phyloP scores from a whole-genome alignment of 1,140 invertebrate species.

The Drosophila takahashii region DNA sequence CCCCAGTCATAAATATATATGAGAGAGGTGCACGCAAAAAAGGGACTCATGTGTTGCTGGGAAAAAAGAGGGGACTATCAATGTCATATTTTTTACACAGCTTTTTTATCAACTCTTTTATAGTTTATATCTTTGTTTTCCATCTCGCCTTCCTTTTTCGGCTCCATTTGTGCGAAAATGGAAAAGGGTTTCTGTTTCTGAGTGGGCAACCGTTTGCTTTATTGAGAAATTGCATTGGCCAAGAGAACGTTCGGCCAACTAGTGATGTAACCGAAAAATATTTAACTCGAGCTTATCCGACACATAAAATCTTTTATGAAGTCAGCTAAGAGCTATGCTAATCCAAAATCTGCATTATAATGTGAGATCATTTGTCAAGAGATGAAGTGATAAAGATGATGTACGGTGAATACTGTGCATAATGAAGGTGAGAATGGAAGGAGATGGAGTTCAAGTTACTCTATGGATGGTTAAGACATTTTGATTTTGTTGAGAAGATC shows the following conservation, averaged over 20 bases:
- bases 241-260: constrained; percentile 15
- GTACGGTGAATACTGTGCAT: constrained; percentile 23
- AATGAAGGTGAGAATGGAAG: constrained; percentile 29
- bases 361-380: constrained; percentile 52
- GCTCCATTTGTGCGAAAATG: constrained; percentile 26
- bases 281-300: constrained; percentile 6
- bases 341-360: constrained; percentile 59
- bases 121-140: constrained; percentile 79
- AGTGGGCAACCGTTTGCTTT: constrained; percentile 47
- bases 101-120: constrained; percentile 71
- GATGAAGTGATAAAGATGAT: constrained; percentile 55
- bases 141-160: constrained; percentile 47
- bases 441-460: constrained; percentile 8
- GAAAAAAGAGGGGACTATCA: constrained; percentile 60
- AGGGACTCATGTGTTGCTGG: constrained; percentile 38
- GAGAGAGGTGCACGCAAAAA: constrained; percentile 29
- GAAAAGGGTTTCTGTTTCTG: constrained; percentile 35
- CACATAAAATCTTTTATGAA: constrained; percentile 15
- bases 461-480: not conserved
- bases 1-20: constrained; percentile 71
- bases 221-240: constrained; percentile 67
- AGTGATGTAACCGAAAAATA: constrained; percentile 23
- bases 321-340: constrained; percentile 49
- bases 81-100: constrained; percentile 67
- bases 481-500: not conserved